phyloP scores from a whole-genome alignment of 2,888 invertebrate genomes.

The Philhelius pedissequus region DNA sequence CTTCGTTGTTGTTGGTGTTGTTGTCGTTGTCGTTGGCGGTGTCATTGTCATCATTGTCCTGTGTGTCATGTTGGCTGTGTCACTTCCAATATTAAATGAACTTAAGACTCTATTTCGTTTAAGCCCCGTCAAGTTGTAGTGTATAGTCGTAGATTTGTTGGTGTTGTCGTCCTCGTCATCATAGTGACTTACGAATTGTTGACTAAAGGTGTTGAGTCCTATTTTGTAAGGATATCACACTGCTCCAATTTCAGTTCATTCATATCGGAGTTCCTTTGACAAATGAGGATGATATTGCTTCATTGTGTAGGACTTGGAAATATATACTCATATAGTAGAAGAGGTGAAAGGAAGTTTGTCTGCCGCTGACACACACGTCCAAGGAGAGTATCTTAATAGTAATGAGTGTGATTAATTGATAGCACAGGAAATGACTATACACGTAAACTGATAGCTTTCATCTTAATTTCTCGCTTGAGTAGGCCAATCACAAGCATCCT shows the following conservation, averaged over 20 bases:
- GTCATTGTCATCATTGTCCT: slow-evolving; percentile 62
- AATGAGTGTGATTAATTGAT: slow-evolving; percentile 63
- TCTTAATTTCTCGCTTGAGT: slow-evolving; percentile 62
- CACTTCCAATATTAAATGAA: slow-evolving; percentile 64
- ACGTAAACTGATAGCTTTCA: slow-evolving; percentile 45
- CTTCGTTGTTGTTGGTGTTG: slow-evolving; percentile 33
- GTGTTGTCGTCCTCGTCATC: not conserved
- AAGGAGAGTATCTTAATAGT: slow-evolving; percentile 30
- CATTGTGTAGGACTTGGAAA: slow-evolving; percentile 37
- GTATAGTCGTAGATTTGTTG: not conserved
- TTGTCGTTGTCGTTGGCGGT: slow-evolving; percentile 49
- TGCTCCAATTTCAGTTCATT: slow-evolving; percentile 56
- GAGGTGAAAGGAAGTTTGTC: slow-evolving; percentile 27
- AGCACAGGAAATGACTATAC: not conserved
- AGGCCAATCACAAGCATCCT: slow-evolving; percentile 45
- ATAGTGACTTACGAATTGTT: slow-evolving; percentile 57
- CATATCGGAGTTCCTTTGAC: slow-evolving; percentile 38
- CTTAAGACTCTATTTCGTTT: slow-evolving; percentile 47
- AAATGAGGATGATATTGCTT: slow-evolving; percentile 58
- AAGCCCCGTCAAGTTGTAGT: slow-evolving; percentile 3
- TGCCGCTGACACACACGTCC: slow-evolving; percentile 50
- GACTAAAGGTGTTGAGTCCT: slow-evolving; percentile 32
- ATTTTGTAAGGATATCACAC: slow-evolving; percentile 44
- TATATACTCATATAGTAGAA: no score
- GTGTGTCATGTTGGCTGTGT: slow-evolving; percentile 63